Percentiles rank a stretch among this genome's conserved stretches.
Conservation (phyloP, 2,888 invertebrate genomes). For the Cosmopolites sordidus region DNA sequence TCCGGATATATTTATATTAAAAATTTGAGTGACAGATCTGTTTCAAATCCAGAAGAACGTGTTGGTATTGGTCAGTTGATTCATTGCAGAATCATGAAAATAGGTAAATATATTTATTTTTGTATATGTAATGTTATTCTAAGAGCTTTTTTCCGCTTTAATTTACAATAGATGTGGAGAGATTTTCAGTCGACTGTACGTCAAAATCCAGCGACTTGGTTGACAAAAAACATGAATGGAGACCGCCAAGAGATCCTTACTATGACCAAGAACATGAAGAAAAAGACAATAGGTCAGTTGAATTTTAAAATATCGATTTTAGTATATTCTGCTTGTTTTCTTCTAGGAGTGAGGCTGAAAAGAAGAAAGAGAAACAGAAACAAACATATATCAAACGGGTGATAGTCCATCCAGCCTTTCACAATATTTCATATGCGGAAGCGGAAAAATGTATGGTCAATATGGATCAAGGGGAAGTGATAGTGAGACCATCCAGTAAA, state of each 20-base stretch:
- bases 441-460: conserved; percentile 86
- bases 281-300: conserved; percentile 53
- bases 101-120: conserved; percentile 47
- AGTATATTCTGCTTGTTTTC: background rate
- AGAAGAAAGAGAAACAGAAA: conserved; percentile 75
- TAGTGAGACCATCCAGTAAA: conserved; percentile 94
- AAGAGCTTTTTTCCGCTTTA: too few relatives aligned
- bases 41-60: conserved; percentile 88
- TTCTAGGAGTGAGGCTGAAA: conserved; percentile 68
- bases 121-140: too few relatives aligned
- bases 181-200: conserved; percentile 90
- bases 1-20: conserved; percentile 91
- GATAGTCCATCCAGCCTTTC: conserved; percentile 95
- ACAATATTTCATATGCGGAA: conserved; percentile 90
- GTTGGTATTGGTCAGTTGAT: conserved; percentile 81
- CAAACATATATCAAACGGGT: conserved; percentile 92
- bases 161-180: conserved; percentile 66
- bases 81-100: conserved; percentile 88
- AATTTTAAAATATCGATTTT: background rate
- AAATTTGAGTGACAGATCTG: conserved; percentile 89
- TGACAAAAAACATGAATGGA: conserved; percentile 89
- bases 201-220: conserved; percentile 87
- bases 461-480: conserved; percentile 95
- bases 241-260: conserved; percentile 80
- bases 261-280: conserved; percentile 87